These are phyloP conservation scores for Misgurnus anguillicaudatus DNA, from an alignment of 2,113 vertebrate species.

Conservation along the genomic window DNA sequence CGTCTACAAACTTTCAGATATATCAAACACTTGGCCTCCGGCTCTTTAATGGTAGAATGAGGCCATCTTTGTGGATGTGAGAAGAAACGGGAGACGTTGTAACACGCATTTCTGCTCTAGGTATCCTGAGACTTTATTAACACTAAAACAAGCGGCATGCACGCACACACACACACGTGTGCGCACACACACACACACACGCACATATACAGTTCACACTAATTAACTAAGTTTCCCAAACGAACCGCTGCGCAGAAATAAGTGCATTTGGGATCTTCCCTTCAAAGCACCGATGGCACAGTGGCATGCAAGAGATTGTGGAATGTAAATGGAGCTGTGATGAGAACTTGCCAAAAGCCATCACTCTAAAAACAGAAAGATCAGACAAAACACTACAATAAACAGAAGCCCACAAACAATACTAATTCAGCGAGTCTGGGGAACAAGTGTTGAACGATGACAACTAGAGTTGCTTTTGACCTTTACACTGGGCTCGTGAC, in stretches of 20 bases:
- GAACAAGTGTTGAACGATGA: conserved; percentile 43
- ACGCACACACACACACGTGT: conserved; percentile 52
- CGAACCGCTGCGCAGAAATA: conserved; percentile 62
- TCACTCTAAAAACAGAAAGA: conserved; percentile 38
- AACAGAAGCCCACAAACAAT: conserved; percentile 30
- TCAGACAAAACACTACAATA: conserved; percentile 19
- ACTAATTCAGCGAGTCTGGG: conserved; percentile 55
- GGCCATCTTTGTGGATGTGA: conserved; percentile 39
- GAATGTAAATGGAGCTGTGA: conserved; percentile 54
- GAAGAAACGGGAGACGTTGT: conserved; percentile 27
- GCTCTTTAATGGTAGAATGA: conserved; percentile 37
- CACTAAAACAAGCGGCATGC: conserved; percentile 54
- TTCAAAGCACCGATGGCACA: conserved; percentile 62
- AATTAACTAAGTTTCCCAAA: conserved; percentile 69
- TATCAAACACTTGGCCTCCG: conserved; percentile 26
- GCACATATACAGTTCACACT: conserved; percentile 53
- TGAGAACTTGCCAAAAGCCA: conserved; percentile 48
- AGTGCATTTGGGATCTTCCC: conserved; percentile 61
- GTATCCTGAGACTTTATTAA: conserved; percentile 54
- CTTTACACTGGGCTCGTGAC: conserved; percentile 52
- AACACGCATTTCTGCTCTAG: conserved; percentile 11
- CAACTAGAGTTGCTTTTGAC: conserved; percentile 60
- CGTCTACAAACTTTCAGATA: conserved; percentile 11
- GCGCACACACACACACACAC: conserved; percentile 43
- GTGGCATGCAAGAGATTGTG: conserved; percentile 43